phyloP scores from a whole-genome alignment of 2,113 vertebrate species.

The Pongo pygmaeus region DNA sequence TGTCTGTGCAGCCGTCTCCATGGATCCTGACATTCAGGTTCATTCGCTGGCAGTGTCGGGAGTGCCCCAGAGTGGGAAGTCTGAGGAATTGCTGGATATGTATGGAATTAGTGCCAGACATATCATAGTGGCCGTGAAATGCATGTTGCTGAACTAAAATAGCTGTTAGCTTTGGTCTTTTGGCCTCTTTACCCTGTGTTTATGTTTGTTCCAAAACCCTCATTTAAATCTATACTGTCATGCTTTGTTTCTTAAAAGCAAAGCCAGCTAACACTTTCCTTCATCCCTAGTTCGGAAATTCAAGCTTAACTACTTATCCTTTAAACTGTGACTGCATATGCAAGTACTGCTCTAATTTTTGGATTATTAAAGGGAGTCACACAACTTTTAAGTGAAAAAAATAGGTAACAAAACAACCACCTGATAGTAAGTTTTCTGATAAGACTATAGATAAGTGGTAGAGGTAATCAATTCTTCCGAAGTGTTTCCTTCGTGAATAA shows the following conservation, averaged over 20 bases:
- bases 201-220: neutral
- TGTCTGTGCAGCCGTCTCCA: constrained; percentile 85
- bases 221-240: neutral
- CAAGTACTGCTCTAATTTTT: neutral
- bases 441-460: neutral
- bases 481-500: neutral
- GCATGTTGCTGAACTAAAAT: constrained; percentile 84
- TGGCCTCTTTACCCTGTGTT: neutral
- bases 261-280: neutral
- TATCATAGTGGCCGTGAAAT: constrained; percentile 85
- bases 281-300: neutral
- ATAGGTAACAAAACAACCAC: neutral
- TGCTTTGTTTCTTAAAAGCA: neutral
- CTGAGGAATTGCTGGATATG: constrained; percentile 86
- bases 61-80: constrained; percentile 86
- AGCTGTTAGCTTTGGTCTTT: neutral
- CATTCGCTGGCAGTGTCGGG: constrained; percentile 85
- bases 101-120: constrained; percentile 89
- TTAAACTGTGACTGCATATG: neutral
- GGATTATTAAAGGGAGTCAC: neutral
- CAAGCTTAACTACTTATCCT: neutral
- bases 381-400: neutral
- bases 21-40: constrained; percentile 87
- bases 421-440: neutral
- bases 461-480: neutral